Conservation (phyloP, 2,888 invertebrate genomes). For the Magallana nippona region DNA sequence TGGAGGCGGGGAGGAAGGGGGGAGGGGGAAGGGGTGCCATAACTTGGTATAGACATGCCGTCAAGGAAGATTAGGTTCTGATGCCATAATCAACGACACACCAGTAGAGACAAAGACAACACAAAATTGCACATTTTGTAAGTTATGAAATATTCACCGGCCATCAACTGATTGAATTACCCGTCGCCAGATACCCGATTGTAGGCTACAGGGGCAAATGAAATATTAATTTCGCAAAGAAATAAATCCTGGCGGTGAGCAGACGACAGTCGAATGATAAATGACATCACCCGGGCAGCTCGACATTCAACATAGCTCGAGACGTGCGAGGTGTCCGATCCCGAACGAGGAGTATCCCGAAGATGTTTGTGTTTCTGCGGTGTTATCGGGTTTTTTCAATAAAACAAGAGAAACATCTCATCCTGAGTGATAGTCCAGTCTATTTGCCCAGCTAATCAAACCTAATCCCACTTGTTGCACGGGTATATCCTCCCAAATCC, state of each 20-base stretch:
- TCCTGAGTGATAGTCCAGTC: not conserved
- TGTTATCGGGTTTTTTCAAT: not conserved
- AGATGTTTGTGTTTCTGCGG: slow-evolving; percentile 20
- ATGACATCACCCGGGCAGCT: slow-evolving; percentile 25
- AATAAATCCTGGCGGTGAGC: not conserved
- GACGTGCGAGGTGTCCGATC: slow-evolving; percentile 1
- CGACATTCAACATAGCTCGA: not conserved
- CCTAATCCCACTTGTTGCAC: slow-evolving; percentile 13
- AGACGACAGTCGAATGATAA: slow-evolving; percentile 17
- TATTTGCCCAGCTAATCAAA: slow-evolving; percentile 20
- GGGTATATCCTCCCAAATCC: slow-evolving; percentile 26
- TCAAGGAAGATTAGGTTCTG: not conserved
- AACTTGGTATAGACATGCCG: too few species aligned
- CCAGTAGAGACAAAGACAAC: slow-evolving; percentile 1
- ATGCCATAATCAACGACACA: not conserved
- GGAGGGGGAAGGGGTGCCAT: too few species aligned
- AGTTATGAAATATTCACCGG: slow-evolving; percentile 12
- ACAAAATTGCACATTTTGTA: not conserved
- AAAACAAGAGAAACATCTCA: slow-evolving; percentile 24
- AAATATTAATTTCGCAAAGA: not conserved
- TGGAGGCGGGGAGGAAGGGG: too few species aligned
- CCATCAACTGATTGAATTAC: not conserved
- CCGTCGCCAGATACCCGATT: slow-evolving; percentile 5
- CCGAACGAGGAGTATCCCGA: not conserved
- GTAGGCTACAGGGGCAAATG: not conserved